A percentile compares a stretch with the other conserved stretches of the same genome.
Conservation (phyloP, 2,113 vertebrate species). For the Malurus cyaneus region DNA sequence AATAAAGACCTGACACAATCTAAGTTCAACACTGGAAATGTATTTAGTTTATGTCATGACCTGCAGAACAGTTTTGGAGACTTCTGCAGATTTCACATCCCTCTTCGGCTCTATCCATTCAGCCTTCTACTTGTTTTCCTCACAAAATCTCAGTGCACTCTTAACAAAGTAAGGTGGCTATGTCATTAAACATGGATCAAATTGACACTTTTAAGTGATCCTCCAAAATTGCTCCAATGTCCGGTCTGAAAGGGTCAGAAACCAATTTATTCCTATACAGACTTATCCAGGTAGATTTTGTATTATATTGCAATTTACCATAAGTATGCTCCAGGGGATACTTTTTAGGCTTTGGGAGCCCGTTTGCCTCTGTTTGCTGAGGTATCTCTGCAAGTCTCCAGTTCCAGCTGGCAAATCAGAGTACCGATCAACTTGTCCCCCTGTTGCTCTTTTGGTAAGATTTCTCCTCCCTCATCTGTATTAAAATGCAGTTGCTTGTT, state of each 20-base stretch:
- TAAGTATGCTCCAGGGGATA: background rate
- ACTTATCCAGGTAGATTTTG: background rate
- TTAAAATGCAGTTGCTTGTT: background rate
- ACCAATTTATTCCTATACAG: background rate
- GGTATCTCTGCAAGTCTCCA: background rate
- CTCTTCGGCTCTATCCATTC: background rate
- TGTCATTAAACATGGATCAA: background rate
- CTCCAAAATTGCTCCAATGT: background rate
- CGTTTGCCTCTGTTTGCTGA: rapidly evolving
- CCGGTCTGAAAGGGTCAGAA: background rate
- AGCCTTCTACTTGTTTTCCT: background rate
- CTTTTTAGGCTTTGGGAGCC: background rate
- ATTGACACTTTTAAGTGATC: background rate
- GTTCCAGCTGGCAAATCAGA: background rate
- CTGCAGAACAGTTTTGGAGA: background rate
- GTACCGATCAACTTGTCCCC: background rate
- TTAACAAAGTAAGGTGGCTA: background rate
- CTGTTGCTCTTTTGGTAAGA: background rate
- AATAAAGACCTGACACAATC: background rate
- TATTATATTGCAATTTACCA: background rate
- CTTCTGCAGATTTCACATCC: background rate
- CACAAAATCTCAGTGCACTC: background rate
- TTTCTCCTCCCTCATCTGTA: background rate
- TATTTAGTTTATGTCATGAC: background rate
- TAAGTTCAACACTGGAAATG: background rate